phyloP scores from a whole-genome alignment of 2,797 vertebrate genomes.

The Rousettus madagascariensis region DNA sequence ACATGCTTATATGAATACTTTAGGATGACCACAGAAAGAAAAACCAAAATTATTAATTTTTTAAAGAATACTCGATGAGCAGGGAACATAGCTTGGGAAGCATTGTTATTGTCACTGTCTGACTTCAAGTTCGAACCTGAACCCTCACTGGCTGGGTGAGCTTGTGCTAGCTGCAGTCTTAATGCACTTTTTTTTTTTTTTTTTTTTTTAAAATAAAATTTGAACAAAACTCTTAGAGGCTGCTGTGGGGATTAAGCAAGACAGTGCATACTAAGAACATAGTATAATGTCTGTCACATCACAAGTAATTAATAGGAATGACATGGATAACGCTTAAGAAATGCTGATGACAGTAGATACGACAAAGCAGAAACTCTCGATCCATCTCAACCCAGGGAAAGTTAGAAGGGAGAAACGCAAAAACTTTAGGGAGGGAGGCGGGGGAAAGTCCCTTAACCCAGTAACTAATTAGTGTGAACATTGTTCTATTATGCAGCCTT shows the following conservation, averaged over 20 bases:
- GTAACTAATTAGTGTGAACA: conserved; percentile 74
- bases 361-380: background rate
- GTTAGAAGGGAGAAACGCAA: background rate
- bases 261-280: background rate
- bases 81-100: background rate
- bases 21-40: background rate
- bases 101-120: background rate
- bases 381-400: background rate
- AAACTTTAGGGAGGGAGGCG: background rate
- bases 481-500: conserved; percentile 70
- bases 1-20: background rate
- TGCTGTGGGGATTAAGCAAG: background rate
- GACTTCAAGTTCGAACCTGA: background rate
- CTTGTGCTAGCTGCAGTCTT: background rate
- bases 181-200: too few relatives aligned
- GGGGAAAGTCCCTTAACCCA: conserved; percentile 46
- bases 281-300: background rate
- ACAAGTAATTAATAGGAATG: background rate
- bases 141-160: background rate
- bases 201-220: background rate
- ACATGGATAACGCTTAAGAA: background rate
- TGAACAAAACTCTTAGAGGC: background rate
- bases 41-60: background rate
- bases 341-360: background rate
- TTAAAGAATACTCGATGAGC: background rate